phyloP scores from a whole-genome alignment of 2,797 vertebrate genomes.

The Paratrypauchen microcephalus region DNA sequence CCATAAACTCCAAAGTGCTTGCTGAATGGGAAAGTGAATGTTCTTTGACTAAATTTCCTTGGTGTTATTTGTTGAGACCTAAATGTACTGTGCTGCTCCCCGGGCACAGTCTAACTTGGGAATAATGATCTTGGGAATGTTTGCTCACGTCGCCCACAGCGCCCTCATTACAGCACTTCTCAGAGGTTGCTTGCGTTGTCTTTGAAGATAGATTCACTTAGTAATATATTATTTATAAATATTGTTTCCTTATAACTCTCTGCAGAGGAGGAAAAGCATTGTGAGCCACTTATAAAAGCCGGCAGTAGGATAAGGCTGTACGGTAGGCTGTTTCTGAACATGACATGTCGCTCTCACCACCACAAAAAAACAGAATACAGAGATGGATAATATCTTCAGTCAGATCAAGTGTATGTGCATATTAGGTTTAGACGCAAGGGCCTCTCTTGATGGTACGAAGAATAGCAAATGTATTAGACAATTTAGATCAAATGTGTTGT shows the following conservation, averaged over 20 bases:
- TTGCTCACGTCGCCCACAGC: slow-evolving; percentile 62
- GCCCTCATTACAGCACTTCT: slow-evolving; percentile 54
- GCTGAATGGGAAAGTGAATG: slow-evolving; percentile 24
- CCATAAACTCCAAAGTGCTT: slow-evolving; percentile 31
- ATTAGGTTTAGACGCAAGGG: not conserved
- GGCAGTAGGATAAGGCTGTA: slow-evolving; percentile 29
- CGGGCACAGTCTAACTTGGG: slow-evolving; percentile 55
- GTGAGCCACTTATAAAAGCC: slow-evolving; percentile 30
- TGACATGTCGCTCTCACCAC: not conserved
- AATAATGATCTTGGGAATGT: slow-evolving; percentile 68
- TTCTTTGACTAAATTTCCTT: slow-evolving; percentile 32
- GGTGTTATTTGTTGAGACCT: slow-evolving; percentile 47
- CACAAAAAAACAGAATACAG: not conserved
- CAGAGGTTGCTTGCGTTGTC: slow-evolving; percentile 51
- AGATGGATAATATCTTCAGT: not conserved
- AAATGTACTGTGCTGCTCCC: slow-evolving; percentile 35
- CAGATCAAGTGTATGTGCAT: too few species aligned
- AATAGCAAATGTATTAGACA: too few species aligned
- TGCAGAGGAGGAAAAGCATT: slow-evolving; percentile 24
- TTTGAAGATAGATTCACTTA: slow-evolving; percentile 57
- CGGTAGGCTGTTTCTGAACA: not conserved
- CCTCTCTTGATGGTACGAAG: not conserved
- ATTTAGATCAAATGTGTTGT: too few species aligned
- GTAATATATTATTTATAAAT: slow-evolving; percentile 61
- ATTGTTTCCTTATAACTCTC: slow-evolving; percentile 57